Percentiles rank a stretch among this genome's conserved stretches.
phyloP scores from a whole-genome alignment of 1,140 invertebrate genomes.

The Maniola jurtina region DNA sequence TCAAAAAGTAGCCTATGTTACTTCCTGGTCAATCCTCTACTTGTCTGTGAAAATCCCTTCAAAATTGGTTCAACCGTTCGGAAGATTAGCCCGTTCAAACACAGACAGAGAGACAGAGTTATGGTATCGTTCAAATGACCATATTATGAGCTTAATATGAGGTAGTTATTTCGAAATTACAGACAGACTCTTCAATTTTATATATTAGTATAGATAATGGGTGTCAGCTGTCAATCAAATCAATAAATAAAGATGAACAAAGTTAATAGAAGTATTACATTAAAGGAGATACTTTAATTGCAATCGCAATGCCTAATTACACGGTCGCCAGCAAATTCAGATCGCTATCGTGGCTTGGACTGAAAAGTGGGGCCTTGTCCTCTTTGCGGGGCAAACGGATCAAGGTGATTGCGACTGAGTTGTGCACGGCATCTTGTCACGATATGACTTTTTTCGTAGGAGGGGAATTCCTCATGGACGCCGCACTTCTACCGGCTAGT shows the following conservation, averaged over 20 bases:
- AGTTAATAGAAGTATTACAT: constrained; percentile 6
- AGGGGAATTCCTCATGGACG: too few relatives aligned
- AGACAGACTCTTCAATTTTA: too few relatives aligned
- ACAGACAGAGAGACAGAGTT: too few relatives aligned
- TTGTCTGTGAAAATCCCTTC: too few relatives aligned
- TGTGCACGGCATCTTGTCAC: constrained; percentile 23
- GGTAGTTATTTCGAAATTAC: too few relatives aligned
- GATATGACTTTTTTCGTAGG: background rate
- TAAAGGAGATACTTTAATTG: constrained; percentile 22
- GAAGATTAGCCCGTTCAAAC: too few relatives aligned
- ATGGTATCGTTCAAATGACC: too few relatives aligned
- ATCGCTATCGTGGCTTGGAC: constrained; percentile 24
- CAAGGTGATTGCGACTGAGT: constrained; percentile 22
- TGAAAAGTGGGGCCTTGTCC: constrained; percentile 34
- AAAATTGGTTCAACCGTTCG: too few relatives aligned
- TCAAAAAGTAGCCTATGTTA: too few relatives aligned
- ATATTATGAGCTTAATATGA: too few relatives aligned
- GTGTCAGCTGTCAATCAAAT: background rate
- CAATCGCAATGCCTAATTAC: constrained; percentile 33
- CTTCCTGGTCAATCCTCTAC: too few relatives aligned
- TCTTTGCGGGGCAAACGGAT: constrained; percentile 28
- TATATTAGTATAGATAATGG: constrained; percentile 1
- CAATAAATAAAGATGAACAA: constrained; percentile 13
- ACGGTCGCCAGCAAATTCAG: constrained; percentile 28
- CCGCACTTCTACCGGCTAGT: too few relatives aligned